These are phyloP conservation scores for Unio delphinus DNA, from an alignment of 2,888 invertebrate species.

Conservation along the genomic window DNA sequence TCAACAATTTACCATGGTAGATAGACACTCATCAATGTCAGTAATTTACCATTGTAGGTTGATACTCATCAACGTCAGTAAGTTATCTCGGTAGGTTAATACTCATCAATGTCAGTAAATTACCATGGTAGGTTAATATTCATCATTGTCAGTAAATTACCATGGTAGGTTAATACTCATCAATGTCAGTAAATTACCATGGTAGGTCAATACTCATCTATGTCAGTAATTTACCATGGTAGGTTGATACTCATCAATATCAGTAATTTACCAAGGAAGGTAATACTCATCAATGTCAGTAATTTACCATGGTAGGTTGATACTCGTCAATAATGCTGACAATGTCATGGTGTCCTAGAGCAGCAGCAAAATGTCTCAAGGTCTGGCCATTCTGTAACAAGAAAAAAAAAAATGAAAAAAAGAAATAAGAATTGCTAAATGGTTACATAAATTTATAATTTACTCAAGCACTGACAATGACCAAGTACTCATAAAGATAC, in stretches of 20 bases:
- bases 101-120: constrained; percentile 49
- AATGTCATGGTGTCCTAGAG: constrained; percentile 61
- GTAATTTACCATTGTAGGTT: constrained; percentile 54
- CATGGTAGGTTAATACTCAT: constrained; percentile 53
- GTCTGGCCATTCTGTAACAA: constrained; percentile 54
- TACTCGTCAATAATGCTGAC: constrained; percentile 61
- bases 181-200: constrained; percentile 52
- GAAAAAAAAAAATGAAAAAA: constrained; percentile 7
- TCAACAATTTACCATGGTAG: constrained; percentile 58
- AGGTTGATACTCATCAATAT: constrained; percentile 54
- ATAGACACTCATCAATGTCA: constrained; percentile 51
- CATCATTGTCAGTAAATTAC: constrained; percentile 49
- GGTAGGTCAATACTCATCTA: constrained; percentile 53
- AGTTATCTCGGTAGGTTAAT: constrained; percentile 57
- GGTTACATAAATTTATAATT: not conserved
- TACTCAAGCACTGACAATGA: too few relatives aligned
- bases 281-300: constrained; percentile 48
- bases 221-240: constrained; percentile 49
- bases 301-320: constrained; percentile 55
- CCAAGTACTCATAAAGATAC: not conserved
- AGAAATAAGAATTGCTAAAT: not conserved
- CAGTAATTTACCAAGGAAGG: constrained; percentile 52
- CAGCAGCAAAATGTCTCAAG: constrained; percentile 63
- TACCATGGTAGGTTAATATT: constrained; percentile 56
- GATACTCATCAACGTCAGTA: constrained; percentile 47